These are phyloP conservation scores for Centruroides sculpturatus DNA, from an alignment of 1,140 invertebrate species.

Conservation along the genomic window DNA sequence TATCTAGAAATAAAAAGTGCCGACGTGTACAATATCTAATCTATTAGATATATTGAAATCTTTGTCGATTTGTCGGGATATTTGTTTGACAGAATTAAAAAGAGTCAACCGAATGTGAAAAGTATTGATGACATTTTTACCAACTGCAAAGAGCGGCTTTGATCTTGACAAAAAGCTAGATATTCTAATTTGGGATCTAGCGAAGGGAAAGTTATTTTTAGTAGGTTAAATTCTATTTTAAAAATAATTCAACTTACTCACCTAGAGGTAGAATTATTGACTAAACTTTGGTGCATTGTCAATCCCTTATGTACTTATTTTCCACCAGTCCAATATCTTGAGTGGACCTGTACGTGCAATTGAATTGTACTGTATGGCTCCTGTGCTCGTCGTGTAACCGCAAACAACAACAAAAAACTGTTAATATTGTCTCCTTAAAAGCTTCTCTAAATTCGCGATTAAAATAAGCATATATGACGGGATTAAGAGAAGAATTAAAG, in stretches of 20 bases:
- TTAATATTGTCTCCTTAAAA: conserved; percentile 85
- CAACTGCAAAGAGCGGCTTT: too few relatives aligned
- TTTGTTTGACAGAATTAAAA: too few relatives aligned
- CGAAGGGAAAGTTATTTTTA: too few relatives aligned
- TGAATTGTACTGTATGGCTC: conserved; percentile 17
- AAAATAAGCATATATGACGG: conserved; percentile 96
- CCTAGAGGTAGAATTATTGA: not conserved
- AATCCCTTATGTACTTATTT: conserved; percentile 20
- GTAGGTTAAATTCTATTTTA: too few relatives aligned
- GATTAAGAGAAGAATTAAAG: conserved; percentile 93
- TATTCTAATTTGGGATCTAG: too few relatives aligned
- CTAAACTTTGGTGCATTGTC: not conserved
- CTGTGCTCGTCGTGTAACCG: conserved; percentile 13
- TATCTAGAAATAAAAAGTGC: too few relatives aligned
- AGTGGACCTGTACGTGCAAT: conserved; percentile 21
- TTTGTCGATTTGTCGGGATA: too few relatives aligned
- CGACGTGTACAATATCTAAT: too few relatives aligned
- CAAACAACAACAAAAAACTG: conserved; percentile 53
- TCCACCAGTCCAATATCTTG: conserved; percentile 22
- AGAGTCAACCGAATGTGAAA: too few relatives aligned
- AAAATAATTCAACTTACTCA: not conserved
- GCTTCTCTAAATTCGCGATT: conserved; percentile 96
- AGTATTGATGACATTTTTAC: too few relatives aligned
- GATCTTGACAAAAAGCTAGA: too few relatives aligned
- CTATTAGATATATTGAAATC: too few relatives aligned